phyloP scores from a whole-genome alignment of 2,113 vertebrate species.

The Cynocephalus volans region DNA sequence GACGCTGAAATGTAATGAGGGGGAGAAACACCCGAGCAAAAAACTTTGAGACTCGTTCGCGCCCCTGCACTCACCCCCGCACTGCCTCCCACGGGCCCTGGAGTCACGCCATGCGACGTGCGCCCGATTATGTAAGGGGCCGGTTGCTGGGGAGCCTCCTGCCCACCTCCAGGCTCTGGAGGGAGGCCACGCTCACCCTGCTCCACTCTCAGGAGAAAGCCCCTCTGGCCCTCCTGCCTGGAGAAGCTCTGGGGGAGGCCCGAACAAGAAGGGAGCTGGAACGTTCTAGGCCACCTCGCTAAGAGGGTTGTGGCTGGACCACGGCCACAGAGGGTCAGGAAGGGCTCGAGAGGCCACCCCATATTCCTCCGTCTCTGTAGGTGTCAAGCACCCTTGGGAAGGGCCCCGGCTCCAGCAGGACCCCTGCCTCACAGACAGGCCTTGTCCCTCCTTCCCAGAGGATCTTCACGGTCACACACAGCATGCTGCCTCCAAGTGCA shows the following conservation, averaged over 20 bases:
- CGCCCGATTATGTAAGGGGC: slow-evolving; percentile 85
- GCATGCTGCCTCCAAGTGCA: too few relatives aligned
- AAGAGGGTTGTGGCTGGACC: background rate
- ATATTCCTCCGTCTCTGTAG: too few relatives aligned
- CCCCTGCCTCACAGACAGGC: background rate
- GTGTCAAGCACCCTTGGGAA: too few relatives aligned
- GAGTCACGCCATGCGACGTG: slow-evolving; percentile 77
- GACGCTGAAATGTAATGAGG: slow-evolving; percentile 36
- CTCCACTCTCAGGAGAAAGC: background rate
- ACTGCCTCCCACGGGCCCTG: slow-evolving; percentile 84
- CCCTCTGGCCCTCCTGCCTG: background rate
- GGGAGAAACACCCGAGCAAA: slow-evolving; percentile 65
- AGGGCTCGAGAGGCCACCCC: background rate
- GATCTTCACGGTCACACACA: background rate
- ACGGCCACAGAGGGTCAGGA: background rate
- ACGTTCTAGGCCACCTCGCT: background rate
- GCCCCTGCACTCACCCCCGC: slow-evolving; percentile 68
- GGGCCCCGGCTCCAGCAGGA: too few relatives aligned
- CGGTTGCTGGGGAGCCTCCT: slow-evolving; percentile 86
- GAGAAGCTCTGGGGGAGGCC: too few relatives aligned
- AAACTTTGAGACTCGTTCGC: slow-evolving; percentile 74
- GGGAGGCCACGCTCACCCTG: background rate
- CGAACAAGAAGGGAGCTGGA: background rate
- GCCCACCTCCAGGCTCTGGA: slow-evolving; percentile 40
- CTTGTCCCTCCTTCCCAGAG: background rate